Base-by-base conservation (phyloP, 1,140 invertebrate genomes). In the Psix sp. region DNA sequence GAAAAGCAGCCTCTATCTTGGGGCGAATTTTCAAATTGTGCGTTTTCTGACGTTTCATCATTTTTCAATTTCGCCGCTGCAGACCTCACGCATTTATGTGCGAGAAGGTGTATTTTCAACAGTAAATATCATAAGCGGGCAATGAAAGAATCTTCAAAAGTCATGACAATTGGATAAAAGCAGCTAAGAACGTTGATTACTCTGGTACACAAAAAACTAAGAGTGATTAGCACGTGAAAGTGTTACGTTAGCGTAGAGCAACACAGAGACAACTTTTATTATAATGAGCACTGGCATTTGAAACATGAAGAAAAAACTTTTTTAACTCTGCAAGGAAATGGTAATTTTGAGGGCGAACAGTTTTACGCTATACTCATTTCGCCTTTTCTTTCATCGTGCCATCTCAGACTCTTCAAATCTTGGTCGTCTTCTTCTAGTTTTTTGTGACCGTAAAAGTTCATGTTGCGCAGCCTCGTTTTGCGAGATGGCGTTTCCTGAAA, bases 371-470 rank as follows among this genome's bases (percentile, higher is more conserved):
- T 59, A 59, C 40, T 59, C 42, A 42, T 56, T 56, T 9, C n/a
- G 15, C 1, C 11, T 6, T 46, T 46, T 38, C 42, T 38, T 46
- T 40, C 24, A 11, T 15, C 3, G n/a, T 9, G 43, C 11, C 33
- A 40, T 24, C n/a, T 60, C 14, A 14, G 21, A 39, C 20, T 39
- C 56, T 48, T 48, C 48, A 60, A 60, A 48, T 48, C 56, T 39
- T 29, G 26, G 21, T 14, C 33, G 43, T 39, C 33, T 39, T 40
- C 48, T 48, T 60, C 56, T 60, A 39, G 48, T 60, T 60, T 60
- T 42, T 46, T 60, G 43, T 48, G 56, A 60, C 48, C 56, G 39
- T 60, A 60, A 60, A 60, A 60, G 20, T 46, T 59, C 40, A 46
- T 38, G 42, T 43, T 29, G 39, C 16, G 40, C 18, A 17, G 40